A percentile compares a stretch with the other conserved stretches of the same genome.
Conservation (phyloP, 1,140 invertebrate genomes). For the Cylas formicarius region DNA sequence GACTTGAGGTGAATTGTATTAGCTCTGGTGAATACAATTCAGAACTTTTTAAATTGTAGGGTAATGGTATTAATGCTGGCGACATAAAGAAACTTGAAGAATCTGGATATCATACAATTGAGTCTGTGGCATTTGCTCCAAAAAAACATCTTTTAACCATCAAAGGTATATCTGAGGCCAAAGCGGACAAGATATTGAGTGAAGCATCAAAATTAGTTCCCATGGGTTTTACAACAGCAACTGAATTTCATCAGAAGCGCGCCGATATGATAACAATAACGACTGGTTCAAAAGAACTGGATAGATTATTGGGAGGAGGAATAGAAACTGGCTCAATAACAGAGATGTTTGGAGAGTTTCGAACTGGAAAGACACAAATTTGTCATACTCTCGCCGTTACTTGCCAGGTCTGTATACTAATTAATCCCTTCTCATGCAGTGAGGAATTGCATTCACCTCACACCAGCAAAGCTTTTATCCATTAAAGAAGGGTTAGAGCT, state of each 20-base stretch:
- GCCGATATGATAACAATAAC: constrained; percentile 84
- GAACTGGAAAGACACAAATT: constrained; percentile 96
- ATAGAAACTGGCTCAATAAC: constrained; percentile 99
- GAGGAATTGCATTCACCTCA: too few relatives aligned
- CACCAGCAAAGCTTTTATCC: too few relatives aligned
- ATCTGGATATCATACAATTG: constrained; percentile 89
- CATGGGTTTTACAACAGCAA: constrained; percentile 97
- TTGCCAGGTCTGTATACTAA: too few relatives aligned
- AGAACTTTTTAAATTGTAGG: constrained; percentile 43
- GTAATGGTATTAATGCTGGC: constrained; percentile 78
- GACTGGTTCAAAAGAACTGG: constrained; percentile 90
- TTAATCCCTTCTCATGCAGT: too few relatives aligned
- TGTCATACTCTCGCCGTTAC: constrained; percentile 97
- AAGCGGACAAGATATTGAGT: constrained; percentile 91
- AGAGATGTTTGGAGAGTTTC: constrained; percentile 98
- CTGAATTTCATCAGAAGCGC: constrained; percentile 90
- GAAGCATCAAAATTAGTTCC: constrained; percentile 91
- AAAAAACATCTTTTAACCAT: constrained; percentile 85
- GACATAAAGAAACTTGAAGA: constrained; percentile 95
- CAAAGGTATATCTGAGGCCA: constrained; percentile 95
- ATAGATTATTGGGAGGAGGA: constrained; percentile 89
- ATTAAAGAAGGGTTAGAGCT: too few relatives aligned
- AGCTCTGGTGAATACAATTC: constrained; percentile 1
- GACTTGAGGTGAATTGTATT: constrained; percentile 50
- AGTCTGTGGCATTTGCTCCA: constrained; percentile 89